Evolutionary conservation across 2,888 invertebrate genomes (phyloP).

Genomic region (Epirrhoe alternata): DNA sequence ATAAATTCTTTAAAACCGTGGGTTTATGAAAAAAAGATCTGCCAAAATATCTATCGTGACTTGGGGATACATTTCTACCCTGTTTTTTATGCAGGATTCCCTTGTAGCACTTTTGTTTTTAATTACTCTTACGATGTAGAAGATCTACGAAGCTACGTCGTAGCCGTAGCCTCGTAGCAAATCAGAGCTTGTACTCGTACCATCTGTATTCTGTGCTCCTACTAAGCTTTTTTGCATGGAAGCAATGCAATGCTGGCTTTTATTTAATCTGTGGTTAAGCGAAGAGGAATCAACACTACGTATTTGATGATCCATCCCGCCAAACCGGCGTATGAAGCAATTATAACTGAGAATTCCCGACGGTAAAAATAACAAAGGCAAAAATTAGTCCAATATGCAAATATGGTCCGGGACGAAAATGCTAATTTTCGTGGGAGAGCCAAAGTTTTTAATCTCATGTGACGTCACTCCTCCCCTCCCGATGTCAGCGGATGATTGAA

Average conservation of each 20-base stretch:
- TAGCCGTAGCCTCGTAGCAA: slow-evolving; percentile 16
- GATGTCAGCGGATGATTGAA: slow-evolving; percentile 82
- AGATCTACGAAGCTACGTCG: slow-evolving; percentile 5
- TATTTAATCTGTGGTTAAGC: no score
- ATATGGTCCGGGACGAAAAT: slow-evolving; percentile 73
- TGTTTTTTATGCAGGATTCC: no score
- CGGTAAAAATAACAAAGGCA: slow-evolving; percentile 58
- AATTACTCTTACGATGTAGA: slow-evolving; percentile 4
- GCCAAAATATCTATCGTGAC: no score
- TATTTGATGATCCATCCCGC: neutral
- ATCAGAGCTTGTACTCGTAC: neutral
- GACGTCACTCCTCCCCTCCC: slow-evolving; percentile 62
- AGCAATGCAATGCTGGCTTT: no score
- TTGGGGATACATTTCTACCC: no score
- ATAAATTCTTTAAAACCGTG: no score
- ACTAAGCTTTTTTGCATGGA: no score
- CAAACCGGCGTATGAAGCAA: neutral
- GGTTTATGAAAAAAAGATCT: no score
- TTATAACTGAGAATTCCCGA: slow-evolving; percentile 39
- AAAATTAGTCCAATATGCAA: slow-evolving; percentile 75
- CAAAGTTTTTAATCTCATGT: slow-evolving; percentile 85
- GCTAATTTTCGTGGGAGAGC: slow-evolving; percentile 84
- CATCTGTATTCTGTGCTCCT: no score
- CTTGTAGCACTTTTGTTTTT: no score
- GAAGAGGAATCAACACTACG: neutral